These are phyloP conservation scores for Sturmia bella DNA, from an alignment of 2,888 invertebrate genomes.

Conservation along the genomic window DNA sequence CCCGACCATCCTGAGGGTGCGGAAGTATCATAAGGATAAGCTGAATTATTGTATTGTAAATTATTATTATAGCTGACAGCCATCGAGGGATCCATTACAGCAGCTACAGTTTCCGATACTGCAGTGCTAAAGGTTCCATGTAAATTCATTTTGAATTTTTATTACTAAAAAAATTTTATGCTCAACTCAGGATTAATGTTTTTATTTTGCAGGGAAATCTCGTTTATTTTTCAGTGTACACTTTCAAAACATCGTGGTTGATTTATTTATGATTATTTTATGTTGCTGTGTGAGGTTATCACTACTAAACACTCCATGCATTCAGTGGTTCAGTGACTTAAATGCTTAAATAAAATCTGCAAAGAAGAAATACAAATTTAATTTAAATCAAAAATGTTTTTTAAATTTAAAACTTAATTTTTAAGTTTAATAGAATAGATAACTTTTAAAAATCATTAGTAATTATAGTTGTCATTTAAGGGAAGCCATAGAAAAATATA, in stretches of 20 bases:
- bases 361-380: neutral
- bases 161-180: neutral
- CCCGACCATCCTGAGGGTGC: slow-evolving; percentile 33
- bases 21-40: slow-evolving; percentile 65
- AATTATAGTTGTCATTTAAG: too few relatives aligned
- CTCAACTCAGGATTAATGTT: neutral
- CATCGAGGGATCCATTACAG: slow-evolving; percentile 72
- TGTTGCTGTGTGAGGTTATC: neutral
- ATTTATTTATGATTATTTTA: too few relatives aligned
- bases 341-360: neutral
- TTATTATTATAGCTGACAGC: slow-evolving; percentile 69
- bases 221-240: neutral
- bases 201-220: neutral
- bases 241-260: neutral
- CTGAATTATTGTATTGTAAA: slow-evolving; percentile 36
- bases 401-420: too few relatives aligned
- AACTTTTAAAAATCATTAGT: too few relatives aligned
- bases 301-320: neutral
- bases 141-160: slow-evolving; percentile 50
- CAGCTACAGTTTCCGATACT: slow-evolving; percentile 71
- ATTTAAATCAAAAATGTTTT: too few relatives aligned
- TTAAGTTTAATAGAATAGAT: too few relatives aligned
- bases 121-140: slow-evolving; percentile 36
- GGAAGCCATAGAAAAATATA: too few relatives aligned
- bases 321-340: neutral